Percentiles rank a stretch among this genome's conserved stretches.
phyloP scores from a whole-genome alignment of 53 echinoderm and acorn worm genomes.

The Paelopatides confundens region DNA sequence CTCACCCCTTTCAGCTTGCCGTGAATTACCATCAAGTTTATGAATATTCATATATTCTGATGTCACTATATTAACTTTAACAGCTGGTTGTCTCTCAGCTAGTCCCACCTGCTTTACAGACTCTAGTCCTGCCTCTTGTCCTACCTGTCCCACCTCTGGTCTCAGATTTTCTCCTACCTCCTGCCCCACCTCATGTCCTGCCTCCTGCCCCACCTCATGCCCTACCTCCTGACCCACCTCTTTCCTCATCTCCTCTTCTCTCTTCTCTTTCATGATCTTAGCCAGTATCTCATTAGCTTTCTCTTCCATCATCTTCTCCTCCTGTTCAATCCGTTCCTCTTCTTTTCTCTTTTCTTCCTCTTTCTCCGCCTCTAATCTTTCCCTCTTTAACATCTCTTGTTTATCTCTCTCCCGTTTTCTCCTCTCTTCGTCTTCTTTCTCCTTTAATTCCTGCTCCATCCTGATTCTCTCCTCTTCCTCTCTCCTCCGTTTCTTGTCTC shows the following conservation, averaged over 20 bases:
- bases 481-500: conserved; percentile 73
- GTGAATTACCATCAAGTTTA: neutral
- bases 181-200: neutral
- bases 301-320: conserved; percentile 48
- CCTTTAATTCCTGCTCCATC: conserved; percentile 10
- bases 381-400: conserved; percentile 13
- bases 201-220: neutral
- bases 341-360: conserved; percentile 12
- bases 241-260: neutral
- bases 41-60: conserved; percentile 14
- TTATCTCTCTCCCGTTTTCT: neutral
- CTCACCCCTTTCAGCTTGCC: neutral
- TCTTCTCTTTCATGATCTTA: conserved; percentile 64
- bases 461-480: conserved; percentile 74
- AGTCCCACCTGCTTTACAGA: too few species aligned
- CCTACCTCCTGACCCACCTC: neutral
- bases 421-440: conserved; percentile 32
- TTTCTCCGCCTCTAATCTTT: conserved; percentile 29
- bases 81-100: neutral
- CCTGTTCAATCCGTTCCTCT: conserved; percentile 40
- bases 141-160: too few species aligned
- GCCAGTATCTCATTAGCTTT: conserved; percentile 73
- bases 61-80: neutral
- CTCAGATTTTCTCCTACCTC: too few species aligned
- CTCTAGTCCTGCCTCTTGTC: too few species aligned